Conservation (phyloP, 2,888 invertebrate species). For the Punctoribates punctum region DNA sequence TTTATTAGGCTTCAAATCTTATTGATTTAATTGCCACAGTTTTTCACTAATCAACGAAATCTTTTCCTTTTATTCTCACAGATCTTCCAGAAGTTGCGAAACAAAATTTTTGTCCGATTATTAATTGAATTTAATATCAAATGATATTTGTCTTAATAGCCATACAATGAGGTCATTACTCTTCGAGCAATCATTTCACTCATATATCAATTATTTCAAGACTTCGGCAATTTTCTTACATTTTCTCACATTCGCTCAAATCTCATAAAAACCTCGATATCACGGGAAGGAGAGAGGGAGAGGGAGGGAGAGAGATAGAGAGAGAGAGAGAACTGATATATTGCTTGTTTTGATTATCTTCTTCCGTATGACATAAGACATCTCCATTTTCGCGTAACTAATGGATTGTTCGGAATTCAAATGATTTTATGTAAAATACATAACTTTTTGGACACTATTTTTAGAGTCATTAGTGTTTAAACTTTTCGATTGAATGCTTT, state of each 20-base stretch:
- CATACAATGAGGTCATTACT: conserved; percentile 3
- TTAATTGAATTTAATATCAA: background rate
- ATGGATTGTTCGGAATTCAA: background rate
- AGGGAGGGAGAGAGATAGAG: no score
- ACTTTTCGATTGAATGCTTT: background rate
- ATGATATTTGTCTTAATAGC: background rate
- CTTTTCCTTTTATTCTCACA: no score
- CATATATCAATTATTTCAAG: background rate
- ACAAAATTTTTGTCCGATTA: background rate
- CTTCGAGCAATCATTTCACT: background rate
- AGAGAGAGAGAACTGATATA: background rate
- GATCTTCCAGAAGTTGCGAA: no score
- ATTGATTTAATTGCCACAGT: no score
- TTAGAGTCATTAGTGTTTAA: background rate
- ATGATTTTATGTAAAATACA: background rate
- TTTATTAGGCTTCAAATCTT: no score
- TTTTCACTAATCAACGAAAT: no score
- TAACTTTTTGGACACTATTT: background rate
- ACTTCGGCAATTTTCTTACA: background rate
- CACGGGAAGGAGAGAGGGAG: no score
- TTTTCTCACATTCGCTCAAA: background rate
- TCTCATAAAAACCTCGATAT: background rate
- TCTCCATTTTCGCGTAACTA: background rate
- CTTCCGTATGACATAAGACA: conserved; percentile 3
- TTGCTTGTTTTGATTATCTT: background rate